Base-by-base conservation (phyloP, 2,113 vertebrate genomes). In the Chitala chitala region DNA sequence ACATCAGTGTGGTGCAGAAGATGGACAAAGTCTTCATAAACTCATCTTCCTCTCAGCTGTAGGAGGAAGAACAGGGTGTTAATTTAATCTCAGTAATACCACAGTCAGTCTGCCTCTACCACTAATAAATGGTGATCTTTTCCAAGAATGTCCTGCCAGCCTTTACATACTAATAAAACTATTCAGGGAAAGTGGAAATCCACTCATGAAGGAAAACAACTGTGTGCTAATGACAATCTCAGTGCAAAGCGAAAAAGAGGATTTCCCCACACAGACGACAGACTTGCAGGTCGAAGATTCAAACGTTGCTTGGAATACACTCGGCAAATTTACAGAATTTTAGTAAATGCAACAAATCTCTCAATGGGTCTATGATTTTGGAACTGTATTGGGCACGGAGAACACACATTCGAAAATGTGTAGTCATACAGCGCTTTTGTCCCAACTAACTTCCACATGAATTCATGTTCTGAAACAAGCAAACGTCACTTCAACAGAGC, bases 211-310 rank as follows among this genome's bases (percentile, higher is more conserved):
- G 31, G 51, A 70, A 59, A 24, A 24, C n/a, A 40, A 15, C 44
- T 69, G 40, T 42, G 66, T 50, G 65, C 63, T 44, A 74, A 71
- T 44, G 48, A 65, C 71, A 69, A 54, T 73, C 76, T 69, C 6
- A 33, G 42, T 26, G 31, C 46, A 50, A 31, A 38, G 33, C 15
- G 56, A 46, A 59, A 66, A 75, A 78, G 71, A 80, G 76, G 76
- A 72, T 78, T 78, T 64, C n/a, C 6, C 56, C 26, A 50, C 58
- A 68, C 55, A 17, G 76, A 3, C 20, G 56, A 22, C 36, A 48
- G 8, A 4, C 24, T 36, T 33, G 46, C 50, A 64, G 38, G 10
- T 38, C 13, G 56, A 55, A 17, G 9, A 58, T 24, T 40, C 20
- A 22, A 29, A 48, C 20, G 24, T 61, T 33, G 29, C 29, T 13